phyloP scores from a whole-genome alignment of 2,797 vertebrate species.

The Podargus strigoides region DNA sequence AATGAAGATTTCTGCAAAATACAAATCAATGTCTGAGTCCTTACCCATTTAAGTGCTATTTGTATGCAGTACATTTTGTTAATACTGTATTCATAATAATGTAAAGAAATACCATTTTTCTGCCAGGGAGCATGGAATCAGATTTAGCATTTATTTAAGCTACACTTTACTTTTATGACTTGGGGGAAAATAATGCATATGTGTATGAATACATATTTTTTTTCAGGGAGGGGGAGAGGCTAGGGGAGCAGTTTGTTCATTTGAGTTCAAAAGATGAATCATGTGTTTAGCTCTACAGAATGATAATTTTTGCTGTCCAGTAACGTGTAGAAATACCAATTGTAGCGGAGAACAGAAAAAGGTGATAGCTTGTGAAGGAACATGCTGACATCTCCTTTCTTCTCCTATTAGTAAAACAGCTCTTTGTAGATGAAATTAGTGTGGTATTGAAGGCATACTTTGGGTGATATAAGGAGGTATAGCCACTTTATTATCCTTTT shows the following conservation, averaged over 20 bases:
- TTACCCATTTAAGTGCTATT: not conserved
- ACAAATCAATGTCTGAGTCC: not conserved
- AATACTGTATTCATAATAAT: not conserved
- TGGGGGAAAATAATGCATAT: not conserved
- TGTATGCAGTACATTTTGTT: not conserved
- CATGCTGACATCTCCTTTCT: not conserved
- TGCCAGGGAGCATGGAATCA: not conserved
- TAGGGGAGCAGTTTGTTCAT: not conserved
- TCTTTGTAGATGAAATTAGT: not conserved
- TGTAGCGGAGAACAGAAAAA: not conserved
- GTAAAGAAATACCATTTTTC: not conserved
- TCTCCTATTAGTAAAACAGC: not conserved
- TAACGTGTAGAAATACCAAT: not conserved
- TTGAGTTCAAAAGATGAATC: not conserved
- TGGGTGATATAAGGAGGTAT: not conserved
- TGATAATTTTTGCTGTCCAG: not conserved
- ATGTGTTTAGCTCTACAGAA: not conserved
- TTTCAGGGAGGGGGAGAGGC: rapidly evolving
- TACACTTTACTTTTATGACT: not conserved
- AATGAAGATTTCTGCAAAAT: not conserved
- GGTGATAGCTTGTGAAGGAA: not conserved
- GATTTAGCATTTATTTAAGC: not conserved
- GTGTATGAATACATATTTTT: not conserved
- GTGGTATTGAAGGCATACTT: not conserved
- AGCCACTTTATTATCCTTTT: not conserved